Evolutionary conservation across 2,113 vertebrate species (phyloP), one percentile per base, ranked within the genome.

Genomic region (Nettapus auritus): DNA sequence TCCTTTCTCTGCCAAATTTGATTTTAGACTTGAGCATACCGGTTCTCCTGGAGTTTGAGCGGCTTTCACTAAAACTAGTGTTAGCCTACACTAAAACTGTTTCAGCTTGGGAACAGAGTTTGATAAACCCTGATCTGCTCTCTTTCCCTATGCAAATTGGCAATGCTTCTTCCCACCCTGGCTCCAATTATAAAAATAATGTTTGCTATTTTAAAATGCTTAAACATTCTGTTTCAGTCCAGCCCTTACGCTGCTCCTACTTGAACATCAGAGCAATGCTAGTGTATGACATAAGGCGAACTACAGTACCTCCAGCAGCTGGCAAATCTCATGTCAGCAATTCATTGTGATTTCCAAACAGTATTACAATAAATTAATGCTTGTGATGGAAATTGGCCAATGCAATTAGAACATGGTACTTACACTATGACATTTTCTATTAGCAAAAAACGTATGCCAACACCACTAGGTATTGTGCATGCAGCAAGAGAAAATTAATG

Each of bases 311-410:
- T 86, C 79, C 79, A 75, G 95, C 91, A 83, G 85, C 93, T 75
- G 82, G 82, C 89, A 64, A 93, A 59, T 38, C 88, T 89, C 93
- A 70, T 8, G 0, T 56, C 89, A 90, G 76, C 93, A 52, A 22
- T 48, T 83, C 88, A 8, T 3, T 3, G 52, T 81, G 82, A 71
- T 88, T 91, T 90, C 91, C 93, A 75, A 88, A 59, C 68, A 63
- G 79, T 20, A 55, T 81, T 88, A 88, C 33, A 48, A 78, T 88
- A 75, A 94, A 97, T 95, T 93, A 96, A 96, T 81, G 91, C 89
- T 78, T 94, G 90, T 63, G 79, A 75, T 94, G 94, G 95, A 96
- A 83, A 91, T 3, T 0, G 16, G 93, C 94, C 95, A 96, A 81
- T 11, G 60, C 88, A 95, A 91, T 91, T 81, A 91, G 90, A 86